Conservation (phyloP, 2,888 invertebrate species). For the Microctonus brassicae region DNA sequence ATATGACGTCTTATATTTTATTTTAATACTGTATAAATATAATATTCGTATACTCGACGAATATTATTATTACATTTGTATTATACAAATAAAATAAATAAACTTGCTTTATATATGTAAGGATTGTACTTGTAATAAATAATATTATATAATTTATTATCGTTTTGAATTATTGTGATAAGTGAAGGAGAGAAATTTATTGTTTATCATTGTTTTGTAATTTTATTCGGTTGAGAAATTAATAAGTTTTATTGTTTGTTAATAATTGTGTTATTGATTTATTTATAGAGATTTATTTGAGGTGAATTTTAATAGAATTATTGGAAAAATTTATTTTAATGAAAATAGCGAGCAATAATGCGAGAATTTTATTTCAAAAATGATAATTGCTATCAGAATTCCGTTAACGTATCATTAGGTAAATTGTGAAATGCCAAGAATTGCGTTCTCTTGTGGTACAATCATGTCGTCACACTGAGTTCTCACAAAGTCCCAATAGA, state of each 20-base stretch:
- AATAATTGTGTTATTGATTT: too few species aligned
- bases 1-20: constrained; percentile 1
- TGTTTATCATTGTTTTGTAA: too few species aligned
- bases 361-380: constrained; percentile 30
- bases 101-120: too few species aligned
- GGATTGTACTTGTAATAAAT: too few species aligned
- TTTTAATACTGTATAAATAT: too few species aligned
- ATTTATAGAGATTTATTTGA: neutral
- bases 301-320: neutral
- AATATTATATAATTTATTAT: too few species aligned
- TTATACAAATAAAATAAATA: neutral
- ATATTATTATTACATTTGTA: neutral
- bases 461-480: constrained; percentile 52
- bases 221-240: too few species aligned
- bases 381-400: constrained; percentile 57
- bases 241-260: too few species aligned
- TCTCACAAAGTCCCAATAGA: constrained; percentile 40
- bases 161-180: too few species aligned
- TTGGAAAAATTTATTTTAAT: neutral
- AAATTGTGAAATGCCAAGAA: constrained; percentile 57
- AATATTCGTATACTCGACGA: neutral
- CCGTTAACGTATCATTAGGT: constrained; percentile 58
- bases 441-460: constrained; percentile 36
- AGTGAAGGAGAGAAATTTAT: too few species aligned
- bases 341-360: neutral